These are phyloP conservation scores for Eueremaeus valkanovi DNA, from an alignment of 2,888 invertebrate genomes.

Conservation along the genomic window DNA sequence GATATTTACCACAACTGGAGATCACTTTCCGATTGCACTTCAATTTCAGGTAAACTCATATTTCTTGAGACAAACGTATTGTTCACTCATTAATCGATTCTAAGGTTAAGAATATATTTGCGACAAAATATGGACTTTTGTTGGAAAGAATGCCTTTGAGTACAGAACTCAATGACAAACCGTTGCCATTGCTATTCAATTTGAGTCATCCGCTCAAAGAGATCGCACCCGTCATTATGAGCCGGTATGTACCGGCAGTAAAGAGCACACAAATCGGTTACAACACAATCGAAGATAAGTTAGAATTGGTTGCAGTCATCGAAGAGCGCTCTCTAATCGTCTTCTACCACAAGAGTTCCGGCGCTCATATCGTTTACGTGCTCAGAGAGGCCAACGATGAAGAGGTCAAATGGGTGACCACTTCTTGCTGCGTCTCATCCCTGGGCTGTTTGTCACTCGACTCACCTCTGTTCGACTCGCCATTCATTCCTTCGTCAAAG, in stretches of 20 bases:
- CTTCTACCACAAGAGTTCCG: slow-evolving; percentile 70
- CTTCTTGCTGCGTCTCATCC: background rate
- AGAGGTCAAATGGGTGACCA: slow-evolving; percentile 24
- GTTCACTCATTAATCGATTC: background rate
- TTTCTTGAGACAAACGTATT: slow-evolving; percentile 14
- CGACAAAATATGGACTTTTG: slow-evolving; percentile 76
- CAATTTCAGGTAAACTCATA: slow-evolving; percentile 60
- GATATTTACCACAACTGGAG: slow-evolving; percentile 60
- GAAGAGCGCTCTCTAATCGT: slow-evolving; percentile 74
- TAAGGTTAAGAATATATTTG: slow-evolving; percentile 64
- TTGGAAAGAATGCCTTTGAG: slow-evolving; percentile 60
- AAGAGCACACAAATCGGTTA: slow-evolving; percentile 52
- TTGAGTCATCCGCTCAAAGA: slow-evolving; percentile 86
- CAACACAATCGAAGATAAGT: slow-evolving; percentile 61
- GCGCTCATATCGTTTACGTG: slow-evolving; percentile 75
- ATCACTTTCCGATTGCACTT: slow-evolving; percentile 74
- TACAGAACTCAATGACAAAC: slow-evolving; percentile 11
- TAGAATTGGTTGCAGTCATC: slow-evolving; percentile 63
- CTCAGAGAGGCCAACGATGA: slow-evolving; percentile 61
- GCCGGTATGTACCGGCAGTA: background rate
- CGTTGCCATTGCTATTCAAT: slow-evolving; percentile 74
- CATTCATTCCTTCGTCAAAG: background rate
- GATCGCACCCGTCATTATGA: slow-evolving; percentile 69
- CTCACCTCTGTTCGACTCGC: slow-evolving; percentile 12
- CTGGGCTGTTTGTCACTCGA: background rate